Percentiles rank a stretch among this genome's conserved stretches.
phyloP scores from a whole-genome alignment of 2,113 vertebrate species.

The Daubentonia madagascariensis region DNA sequence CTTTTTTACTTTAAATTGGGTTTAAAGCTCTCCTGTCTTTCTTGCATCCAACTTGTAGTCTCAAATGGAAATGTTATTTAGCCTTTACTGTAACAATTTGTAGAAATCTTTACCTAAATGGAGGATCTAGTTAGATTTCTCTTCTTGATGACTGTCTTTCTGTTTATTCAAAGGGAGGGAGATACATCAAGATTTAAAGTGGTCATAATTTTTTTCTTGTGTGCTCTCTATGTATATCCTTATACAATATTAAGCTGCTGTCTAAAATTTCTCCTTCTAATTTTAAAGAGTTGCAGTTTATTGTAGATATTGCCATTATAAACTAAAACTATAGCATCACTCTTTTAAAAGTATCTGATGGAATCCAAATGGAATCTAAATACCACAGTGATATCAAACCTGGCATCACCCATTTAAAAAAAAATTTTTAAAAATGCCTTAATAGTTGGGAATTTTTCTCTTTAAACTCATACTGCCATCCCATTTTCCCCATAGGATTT shows the following conservation, averaged over 20 bases:
- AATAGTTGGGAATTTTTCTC: not conserved
- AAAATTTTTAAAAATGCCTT: not conserved
- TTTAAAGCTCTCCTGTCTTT: not conserved
- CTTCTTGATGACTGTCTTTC: not conserved
- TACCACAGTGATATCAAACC: not conserved
- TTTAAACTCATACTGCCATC: not conserved
- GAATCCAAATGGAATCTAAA: not conserved
- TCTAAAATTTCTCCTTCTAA: constrained; percentile 3
- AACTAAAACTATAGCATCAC: not conserved
- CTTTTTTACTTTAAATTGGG: not conserved
- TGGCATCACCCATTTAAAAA: not conserved
- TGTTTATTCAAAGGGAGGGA: constrained; percentile 22
- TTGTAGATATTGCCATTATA: not conserved
- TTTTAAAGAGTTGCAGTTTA: not conserved
- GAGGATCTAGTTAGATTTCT: constrained; percentile 23
- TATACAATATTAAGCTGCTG: not conserved
- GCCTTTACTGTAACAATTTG: not conserved
- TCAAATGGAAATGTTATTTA: constrained; percentile 27
- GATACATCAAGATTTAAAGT: not conserved
- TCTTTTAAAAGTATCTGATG: not conserved
- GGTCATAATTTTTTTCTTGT: not conserved
- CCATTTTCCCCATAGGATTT: not conserved
- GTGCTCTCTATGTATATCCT: not conserved
- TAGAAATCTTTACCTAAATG: constrained; percentile 10
- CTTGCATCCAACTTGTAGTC: constrained; percentile 17